Evolutionary conservation across 1,140 invertebrate genomes (phyloP), one percentile per base, ranked within the genome.

Genomic region (Cyrtorhinus lividipennis): DNA sequence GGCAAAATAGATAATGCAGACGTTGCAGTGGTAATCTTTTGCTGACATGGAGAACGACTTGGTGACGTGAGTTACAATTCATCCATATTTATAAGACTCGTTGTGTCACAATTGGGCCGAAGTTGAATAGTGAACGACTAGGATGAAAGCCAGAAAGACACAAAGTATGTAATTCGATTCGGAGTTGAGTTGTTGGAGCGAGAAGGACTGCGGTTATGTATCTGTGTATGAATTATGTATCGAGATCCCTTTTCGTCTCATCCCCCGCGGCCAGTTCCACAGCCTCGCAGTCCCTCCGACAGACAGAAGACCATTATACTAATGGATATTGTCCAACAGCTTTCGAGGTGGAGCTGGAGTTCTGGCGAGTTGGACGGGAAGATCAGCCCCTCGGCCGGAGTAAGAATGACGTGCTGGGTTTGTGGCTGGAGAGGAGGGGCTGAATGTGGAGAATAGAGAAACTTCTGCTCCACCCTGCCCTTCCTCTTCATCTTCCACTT

Each of bases 241-340:
- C 44, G 2, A 12, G 1, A 2, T 22, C 60, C 24, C 44, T 24
- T 25, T 23, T 46, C 24, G 60, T n/a, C 44, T 24, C 44, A 46
- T 46, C 24, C 62, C 18, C 56, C 13, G 53, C 56, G 5, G 15
- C 30, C 30, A 8, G 38, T 44, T 44, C 38, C 38, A 10, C n/a
- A 44, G 8, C 38, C 38, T n/a, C n/a, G 8, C 38, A n/a, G 38
- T n/a, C 48, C 20, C 20, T 53, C 20, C 48, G 20, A 53, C 8
- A 13, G 48, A 53, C 10, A 22, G 48, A 22, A 20, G 18, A 53
- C 48, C 48, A 53, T 53, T 53, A 53, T 53, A 10, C 48, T 53
- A 53, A 53, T 53, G 48, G 48, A 53, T 53, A 53, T 53, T 53
- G 48, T 53, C 48, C 48, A 53, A 53, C 48, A 20, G 48, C 38